phyloP scores from a whole-genome alignment of 1,140 invertebrate species.

The Condylostylus longicornis region DNA sequence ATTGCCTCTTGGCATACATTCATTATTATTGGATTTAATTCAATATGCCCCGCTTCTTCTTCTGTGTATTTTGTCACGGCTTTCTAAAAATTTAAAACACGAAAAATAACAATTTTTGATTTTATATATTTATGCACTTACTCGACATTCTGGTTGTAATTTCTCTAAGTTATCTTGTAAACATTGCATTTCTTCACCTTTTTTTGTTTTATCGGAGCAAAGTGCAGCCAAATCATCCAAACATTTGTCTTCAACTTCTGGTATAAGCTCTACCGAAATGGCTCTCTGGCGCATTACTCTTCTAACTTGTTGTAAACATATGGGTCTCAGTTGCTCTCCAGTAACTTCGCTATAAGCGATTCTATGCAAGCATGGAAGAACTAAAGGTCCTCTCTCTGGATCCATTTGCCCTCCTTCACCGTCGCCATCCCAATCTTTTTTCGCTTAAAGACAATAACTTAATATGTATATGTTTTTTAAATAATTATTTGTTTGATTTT shows the following conservation, averaged over 20 bases:
- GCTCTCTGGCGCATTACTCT: constrained; percentile 86
- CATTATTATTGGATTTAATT: constrained; percentile 74
- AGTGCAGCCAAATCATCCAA: constrained; percentile 65
- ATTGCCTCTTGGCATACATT: constrained; percentile 68
- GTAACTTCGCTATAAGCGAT: constrained; percentile 64
- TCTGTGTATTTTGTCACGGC: constrained; percentile 79
- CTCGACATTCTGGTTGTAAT: constrained; percentile 26
- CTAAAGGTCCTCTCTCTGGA: constrained; percentile 56
- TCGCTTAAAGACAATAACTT: too few relatives aligned
- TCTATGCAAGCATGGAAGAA: constrained; percentile 85
- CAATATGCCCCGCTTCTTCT: constrained; percentile 69
- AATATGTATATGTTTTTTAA: too few relatives aligned
- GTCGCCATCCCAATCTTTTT: constrained; percentile 61
- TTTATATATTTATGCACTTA: not conserved
- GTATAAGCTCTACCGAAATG: constrained; percentile 79
- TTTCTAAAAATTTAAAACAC: constrained; percentile 43
- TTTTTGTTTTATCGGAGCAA: constrained; percentile 70
- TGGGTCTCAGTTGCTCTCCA: constrained; percentile 43
- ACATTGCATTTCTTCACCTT: constrained; percentile 81
- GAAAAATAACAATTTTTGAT: not conserved
- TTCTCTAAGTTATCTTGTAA: constrained; percentile 80
- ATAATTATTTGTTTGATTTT: too few relatives aligned
- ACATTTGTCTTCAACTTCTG: constrained; percentile 84
- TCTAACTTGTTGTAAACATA: constrained; percentile 59
- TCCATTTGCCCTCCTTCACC: constrained; percentile 44